A percentile compares a stretch with the other conserved stretches of the same genome.
Evolutionary conservation across 2,113 vertebrate species (phyloP).

Genomic region (Fregetta grallaria): DNA sequence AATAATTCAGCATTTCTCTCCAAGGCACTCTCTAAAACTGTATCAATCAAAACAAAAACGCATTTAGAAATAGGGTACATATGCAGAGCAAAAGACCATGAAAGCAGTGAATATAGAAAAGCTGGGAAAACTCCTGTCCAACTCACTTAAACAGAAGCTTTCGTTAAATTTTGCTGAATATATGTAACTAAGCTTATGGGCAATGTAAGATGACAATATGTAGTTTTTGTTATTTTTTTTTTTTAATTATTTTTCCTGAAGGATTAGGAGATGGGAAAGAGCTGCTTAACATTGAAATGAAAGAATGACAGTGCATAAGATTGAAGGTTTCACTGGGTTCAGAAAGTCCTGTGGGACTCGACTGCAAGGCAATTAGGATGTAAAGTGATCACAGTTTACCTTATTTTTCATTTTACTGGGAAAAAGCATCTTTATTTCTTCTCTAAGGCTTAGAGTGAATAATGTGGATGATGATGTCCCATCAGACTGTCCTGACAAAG

Average conservation of each 20-base stretch:
- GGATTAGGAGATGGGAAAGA: background rate
- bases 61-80: constrained; percentile 24
- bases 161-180: background rate
- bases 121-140: background rate
- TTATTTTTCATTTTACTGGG: background rate
- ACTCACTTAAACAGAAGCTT: background rate
- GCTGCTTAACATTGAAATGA: background rate
- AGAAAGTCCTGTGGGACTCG: background rate
- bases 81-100: constrained; percentile 1
- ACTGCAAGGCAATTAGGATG: background rate
- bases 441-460: background rate
- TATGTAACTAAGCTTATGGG: background rate
- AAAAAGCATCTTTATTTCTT: background rate
- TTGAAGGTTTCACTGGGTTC: background rate
- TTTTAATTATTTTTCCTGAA: background rate
- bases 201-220: background rate
- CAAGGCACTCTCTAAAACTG: constrained; percentile 23
- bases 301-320: background rate
- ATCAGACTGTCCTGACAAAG: background rate
- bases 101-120: background rate
- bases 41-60: constrained; percentile 54
- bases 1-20: constrained; percentile 52
- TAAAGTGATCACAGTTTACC: background rate
- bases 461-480: rapidly evolving
- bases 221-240: background rate